phyloP scores from a whole-genome alignment of 2,888 invertebrate genomes.

The Oligia fasciuncula region DNA sequence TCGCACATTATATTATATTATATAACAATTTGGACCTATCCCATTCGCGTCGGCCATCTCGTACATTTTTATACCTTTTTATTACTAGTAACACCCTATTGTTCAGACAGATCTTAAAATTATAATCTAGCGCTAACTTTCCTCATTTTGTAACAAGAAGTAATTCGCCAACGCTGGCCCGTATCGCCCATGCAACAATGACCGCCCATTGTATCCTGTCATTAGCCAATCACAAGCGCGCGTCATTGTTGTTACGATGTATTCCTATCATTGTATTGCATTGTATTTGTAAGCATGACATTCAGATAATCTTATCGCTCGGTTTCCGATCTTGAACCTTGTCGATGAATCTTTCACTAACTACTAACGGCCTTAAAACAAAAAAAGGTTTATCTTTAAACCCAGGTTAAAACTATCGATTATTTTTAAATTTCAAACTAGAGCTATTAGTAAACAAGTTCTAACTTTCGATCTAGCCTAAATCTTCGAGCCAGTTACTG shows the following conservation, averaged over 20 bases:
- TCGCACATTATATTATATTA: too few species aligned
- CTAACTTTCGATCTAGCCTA: background rate
- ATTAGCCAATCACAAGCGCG: conserved; percentile 27
- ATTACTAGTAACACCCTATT: background rate
- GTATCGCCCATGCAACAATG: conserved; percentile 38
- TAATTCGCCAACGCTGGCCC: conserved; percentile 17
- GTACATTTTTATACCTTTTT: background rate
- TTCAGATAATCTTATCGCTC: conserved; percentile 6
- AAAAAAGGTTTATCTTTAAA: too few species aligned
- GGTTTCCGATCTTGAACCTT: background rate
- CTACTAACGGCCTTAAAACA: background rate
- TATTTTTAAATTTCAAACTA: background rate
- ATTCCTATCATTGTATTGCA: conserved; percentile 28
- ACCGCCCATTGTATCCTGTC: conserved; percentile 32
- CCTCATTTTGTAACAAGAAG: conserved; percentile 6
- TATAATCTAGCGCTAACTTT: background rate
- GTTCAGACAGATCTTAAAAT: background rate
- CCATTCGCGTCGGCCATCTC: background rate
- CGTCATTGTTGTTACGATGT: conserved; percentile 17
- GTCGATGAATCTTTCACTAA: background rate
- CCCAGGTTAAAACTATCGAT: background rate
- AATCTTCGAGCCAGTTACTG: background rate
- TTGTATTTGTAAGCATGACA: conserved; percentile 15
- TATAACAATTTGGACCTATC: background rate
- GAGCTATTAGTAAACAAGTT: background rate